Evolutionary conservation across 1,140 invertebrate species (phyloP), one percentile per base, ranked within the genome.

Genomic region (Pygmarrhopalites habei): DNA sequence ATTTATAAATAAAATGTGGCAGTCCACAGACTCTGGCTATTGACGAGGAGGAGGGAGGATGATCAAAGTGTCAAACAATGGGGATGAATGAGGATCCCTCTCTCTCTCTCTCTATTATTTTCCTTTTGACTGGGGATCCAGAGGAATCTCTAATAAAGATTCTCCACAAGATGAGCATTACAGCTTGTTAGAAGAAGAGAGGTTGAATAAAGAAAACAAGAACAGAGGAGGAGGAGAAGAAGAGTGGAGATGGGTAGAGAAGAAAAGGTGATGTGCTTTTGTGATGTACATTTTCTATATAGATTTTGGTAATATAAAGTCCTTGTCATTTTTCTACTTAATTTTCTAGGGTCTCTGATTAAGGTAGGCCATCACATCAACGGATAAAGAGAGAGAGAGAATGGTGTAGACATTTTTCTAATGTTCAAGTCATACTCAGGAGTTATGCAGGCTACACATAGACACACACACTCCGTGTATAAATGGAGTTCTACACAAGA

Each of bases 301-400:
- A 49, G 23, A 10, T 49, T 14, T 49, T 49, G 19, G 46, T 21
- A 15, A 49, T 49, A 59, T 41, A 59, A 59, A 43, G 57, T 59
- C 43, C 57, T 59, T 59, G 57, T 59, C 57, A 59, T 59, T 59
- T 59, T 59, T 59, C 57, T 59, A 59, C 57, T 59, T 59, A 59
- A 59, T 59, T 58, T 59, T 29, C 57, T 47, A 46, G 57, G 57
- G 21, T 59, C n/a, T n/a, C 41, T 59, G 57, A 59, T 59, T 59
- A 59, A 43, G 43, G 57, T 49, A 49, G 46, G 46, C 46, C 46
- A 12, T n/a, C n/a, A n/a, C n/a, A n/a, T n/a, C n/a, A n/a, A n/a
- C n/a, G n/a, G n/a, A n/a, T n/a, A n/a, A n/a, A n/a, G n/a, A n/a
- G 46, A 49, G 46, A 39, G 35, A 49, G 46, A n/a, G n/a, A n/a